A percentile compares a stretch with the other conserved stretches of the same genome.
These are phyloP conservation scores for Eristalis pertinax DNA, from an alignment of 2,888 invertebrate genomes.

Conservation along the genomic window DNA sequence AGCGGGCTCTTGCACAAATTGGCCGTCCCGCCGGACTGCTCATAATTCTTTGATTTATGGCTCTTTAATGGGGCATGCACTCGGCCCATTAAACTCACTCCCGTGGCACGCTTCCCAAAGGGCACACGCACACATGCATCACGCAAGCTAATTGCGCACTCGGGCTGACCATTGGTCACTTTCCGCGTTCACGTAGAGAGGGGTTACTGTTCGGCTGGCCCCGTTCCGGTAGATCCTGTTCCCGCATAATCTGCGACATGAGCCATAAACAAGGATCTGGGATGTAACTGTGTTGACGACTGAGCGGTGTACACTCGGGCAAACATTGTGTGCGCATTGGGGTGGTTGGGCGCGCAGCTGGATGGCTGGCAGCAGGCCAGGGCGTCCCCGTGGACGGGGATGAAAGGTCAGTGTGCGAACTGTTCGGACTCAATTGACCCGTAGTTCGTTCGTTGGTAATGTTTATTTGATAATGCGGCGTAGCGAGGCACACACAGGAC, in stretches of 20 bases:
- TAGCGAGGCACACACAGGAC: conserved; percentile 22
- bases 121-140: conserved; percentile 33
- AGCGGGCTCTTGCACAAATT: conserved; percentile 59
- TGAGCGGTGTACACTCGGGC: conserved; percentile 55
- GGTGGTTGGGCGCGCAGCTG: conserved; percentile 30
- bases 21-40: conserved; percentile 29
- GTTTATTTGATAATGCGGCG: conserved; percentile 70
- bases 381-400: conserved; percentile 28
- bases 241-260: conserved; percentile 44
- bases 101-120: conserved; percentile 48
- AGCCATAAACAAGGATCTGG: conserved; percentile 62
- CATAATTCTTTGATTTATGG: conserved; percentile 71
- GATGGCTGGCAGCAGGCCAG: conserved; percentile 28
- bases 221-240: conserved; percentile 60
- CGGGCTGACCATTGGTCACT: conserved; percentile 56
- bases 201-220: conserved; percentile 62
- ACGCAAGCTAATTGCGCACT: neutral
- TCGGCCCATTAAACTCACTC: conserved; percentile 64
- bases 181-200: conserved; percentile 56
- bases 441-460: conserved; percentile 61
- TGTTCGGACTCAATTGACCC: conserved; percentile 69
- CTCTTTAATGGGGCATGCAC: conserved; percentile 62
- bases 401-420: conserved; percentile 68
- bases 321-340: conserved; percentile 41
- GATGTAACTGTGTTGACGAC: conserved; percentile 70